Percentiles rank a stretch among this genome's conserved stretches.
phyloP scores from a whole-genome alignment of 2,797 vertebrate genomes.

The Emys orbicularis region DNA sequence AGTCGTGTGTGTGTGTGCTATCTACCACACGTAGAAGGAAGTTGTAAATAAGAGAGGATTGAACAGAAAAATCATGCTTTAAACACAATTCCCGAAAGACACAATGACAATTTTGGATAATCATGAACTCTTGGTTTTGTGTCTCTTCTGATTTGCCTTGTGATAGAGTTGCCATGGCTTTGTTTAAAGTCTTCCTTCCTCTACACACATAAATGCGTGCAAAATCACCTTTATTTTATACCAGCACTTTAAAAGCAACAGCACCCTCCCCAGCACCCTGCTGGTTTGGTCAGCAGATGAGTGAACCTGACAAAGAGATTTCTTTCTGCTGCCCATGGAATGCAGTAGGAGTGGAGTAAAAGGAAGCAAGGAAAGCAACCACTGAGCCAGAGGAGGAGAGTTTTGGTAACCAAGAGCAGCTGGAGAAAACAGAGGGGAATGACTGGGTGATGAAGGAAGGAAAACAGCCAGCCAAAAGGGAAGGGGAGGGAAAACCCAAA shows the following conservation, averaged over 20 bases:
- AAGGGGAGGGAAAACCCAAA: background rate
- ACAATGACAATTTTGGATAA: background rate
- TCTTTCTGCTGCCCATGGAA: background rate
- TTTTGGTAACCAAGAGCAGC: rapidly evolving
- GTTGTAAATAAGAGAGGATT: background rate
- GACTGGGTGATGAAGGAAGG: background rate
- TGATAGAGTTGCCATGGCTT: background rate
- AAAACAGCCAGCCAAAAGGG: background rate
- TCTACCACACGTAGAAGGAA: background rate
- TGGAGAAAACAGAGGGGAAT: background rate
- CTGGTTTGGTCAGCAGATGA: background rate
- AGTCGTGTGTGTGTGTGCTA: background rate
- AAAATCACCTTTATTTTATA: conserved; percentile 7
- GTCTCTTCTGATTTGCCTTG: background rate
- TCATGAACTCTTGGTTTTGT: background rate
- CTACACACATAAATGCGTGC: background rate
- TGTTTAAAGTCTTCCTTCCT: background rate
- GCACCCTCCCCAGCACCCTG: conserved; percentile 32
- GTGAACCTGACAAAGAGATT: conserved; percentile 4
- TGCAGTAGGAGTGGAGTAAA: background rate
- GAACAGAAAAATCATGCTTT: background rate
- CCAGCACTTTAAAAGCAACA: conserved; percentile 42
- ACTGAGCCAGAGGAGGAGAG: background rate
- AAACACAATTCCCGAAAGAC: background rate
- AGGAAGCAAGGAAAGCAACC: background rate